These are phyloP conservation scores for Danio kyathit DNA, from an alignment of 2,797 vertebrate genomes.

Conservation along the genomic window DNA sequence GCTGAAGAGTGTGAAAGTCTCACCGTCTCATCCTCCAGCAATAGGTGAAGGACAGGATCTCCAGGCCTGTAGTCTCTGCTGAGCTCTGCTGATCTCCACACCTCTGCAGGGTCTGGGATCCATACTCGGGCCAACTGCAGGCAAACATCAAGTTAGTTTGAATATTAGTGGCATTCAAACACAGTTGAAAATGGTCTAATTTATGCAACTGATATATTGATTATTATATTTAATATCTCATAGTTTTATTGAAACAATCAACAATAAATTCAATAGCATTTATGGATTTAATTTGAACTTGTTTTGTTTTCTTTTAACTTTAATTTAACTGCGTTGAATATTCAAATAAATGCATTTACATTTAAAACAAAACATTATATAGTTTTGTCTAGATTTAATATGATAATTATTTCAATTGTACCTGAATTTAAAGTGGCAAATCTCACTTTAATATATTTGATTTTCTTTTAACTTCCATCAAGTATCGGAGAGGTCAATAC, in stretches of 20 bases:
- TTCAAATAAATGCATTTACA: not conserved
- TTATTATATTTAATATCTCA: not conserved
- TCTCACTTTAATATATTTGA: not conserved
- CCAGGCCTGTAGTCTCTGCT: slow-evolving; percentile 89
- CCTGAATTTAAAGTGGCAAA: not conserved
- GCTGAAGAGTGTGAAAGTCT: slow-evolving; percentile 46
- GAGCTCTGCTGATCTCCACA: slow-evolving; percentile 95
- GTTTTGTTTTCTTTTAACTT: not conserved
- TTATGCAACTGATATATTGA: not conserved
- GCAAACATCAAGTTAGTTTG: not conserved
- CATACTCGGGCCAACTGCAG: slow-evolving; percentile 92
- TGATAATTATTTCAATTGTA: too few species aligned
- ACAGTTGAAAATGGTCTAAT: not conserved
- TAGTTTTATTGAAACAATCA: not conserved
- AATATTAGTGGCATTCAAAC: not conserved
- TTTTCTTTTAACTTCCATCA: not conserved
- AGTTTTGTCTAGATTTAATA: too few species aligned
- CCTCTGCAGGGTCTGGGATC: slow-evolving; percentile 91
- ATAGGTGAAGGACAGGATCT: slow-evolving; percentile 85
- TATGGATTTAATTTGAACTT: too few species aligned
- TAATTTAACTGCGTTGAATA: not conserved
- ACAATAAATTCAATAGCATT: too few species aligned
- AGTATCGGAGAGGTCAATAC: not conserved
- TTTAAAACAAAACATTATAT: not conserved
- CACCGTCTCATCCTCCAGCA: slow-evolving; percentile 92